A percentile compares a stretch with the other conserved stretches of the same genome.
Conservation (phyloP, 2,113 vertebrate genomes). For the Fulica atra region DNA sequence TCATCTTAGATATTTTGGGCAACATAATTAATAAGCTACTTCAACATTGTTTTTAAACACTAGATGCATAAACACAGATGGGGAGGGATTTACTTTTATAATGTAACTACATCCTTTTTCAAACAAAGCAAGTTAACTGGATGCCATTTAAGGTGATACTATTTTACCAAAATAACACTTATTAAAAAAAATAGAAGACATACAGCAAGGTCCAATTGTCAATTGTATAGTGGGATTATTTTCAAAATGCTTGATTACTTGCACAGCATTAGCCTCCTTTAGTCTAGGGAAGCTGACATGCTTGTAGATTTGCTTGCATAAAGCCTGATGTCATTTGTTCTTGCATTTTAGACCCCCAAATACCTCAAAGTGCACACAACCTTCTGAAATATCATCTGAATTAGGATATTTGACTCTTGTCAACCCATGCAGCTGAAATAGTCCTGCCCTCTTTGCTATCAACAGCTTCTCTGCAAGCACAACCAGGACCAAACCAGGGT, state of each 20-base stretch:
- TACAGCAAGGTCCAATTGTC: neutral
- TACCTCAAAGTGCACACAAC: neutral
- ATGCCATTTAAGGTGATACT: neutral
- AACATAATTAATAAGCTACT: neutral
- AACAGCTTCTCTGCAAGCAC: neutral
- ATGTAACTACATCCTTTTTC: neutral
- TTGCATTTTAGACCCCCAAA: neutral
- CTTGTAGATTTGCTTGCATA: neutral
- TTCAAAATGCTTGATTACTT: neutral
- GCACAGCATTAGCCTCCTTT: neutral
- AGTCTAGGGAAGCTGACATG: neutral
- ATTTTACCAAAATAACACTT: neutral
- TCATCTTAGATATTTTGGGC: neutral
- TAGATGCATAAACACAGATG: neutral
- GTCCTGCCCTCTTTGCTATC: neutral
- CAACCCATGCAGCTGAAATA: neutral
- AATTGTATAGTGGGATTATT: neutral
- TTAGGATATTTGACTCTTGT: neutral
- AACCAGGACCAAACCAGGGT: neutral
- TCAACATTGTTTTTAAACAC: slow-evolving; percentile 22
- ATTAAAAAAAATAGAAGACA: neutral
- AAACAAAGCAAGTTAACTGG: neutral
- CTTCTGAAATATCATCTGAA: neutral
- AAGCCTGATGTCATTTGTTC: neutral
- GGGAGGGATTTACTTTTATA: neutral